Evolutionary conservation across 2,797 vertebrate genomes (phyloP).

Genomic region (Alectoris magna): DNA sequence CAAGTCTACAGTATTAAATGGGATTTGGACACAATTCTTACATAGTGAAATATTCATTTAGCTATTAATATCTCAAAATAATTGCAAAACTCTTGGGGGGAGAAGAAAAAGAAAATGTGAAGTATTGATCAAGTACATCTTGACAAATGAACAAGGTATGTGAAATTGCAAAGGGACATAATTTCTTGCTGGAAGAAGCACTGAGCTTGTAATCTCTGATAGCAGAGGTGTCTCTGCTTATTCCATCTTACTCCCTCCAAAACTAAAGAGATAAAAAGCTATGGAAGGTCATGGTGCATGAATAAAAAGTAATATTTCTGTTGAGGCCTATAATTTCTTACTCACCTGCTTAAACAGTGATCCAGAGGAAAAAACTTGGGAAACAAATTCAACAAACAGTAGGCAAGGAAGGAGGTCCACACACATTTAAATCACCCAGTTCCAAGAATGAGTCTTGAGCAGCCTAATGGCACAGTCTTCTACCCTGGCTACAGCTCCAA

Average conservation of each 20-base stretch:
- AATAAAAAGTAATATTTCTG: neutral
- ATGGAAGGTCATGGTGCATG: neutral
- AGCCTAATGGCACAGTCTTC: neutral
- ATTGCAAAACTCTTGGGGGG: neutral
- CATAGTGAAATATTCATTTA: neutral
- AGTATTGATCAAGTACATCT: constrained; percentile 9
- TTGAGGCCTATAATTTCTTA: neutral
- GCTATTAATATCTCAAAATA: constrained; percentile 28
- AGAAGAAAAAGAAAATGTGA: neutral
- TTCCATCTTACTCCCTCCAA: neutral
- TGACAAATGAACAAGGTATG: constrained; percentile 4
- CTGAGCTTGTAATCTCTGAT: neutral
- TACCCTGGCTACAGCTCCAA: neutral
- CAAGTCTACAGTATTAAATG: neutral
- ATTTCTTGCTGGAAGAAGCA: neutral
- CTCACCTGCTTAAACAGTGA: neutral
- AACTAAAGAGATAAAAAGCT: neutral
- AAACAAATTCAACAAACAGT: neutral
- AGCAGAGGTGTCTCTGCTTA: neutral
- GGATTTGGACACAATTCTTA: neutral
- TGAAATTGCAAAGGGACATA: constrained; percentile 6
- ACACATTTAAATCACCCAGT: neutral
- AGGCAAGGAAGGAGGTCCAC: neutral
- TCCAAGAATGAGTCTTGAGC: neutral
- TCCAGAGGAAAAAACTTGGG: neutral